Evolutionary conservation across 2,113 vertebrate species (phyloP), one percentile per base, ranked within the genome.

Genomic region (Pedetes capensis): DNA sequence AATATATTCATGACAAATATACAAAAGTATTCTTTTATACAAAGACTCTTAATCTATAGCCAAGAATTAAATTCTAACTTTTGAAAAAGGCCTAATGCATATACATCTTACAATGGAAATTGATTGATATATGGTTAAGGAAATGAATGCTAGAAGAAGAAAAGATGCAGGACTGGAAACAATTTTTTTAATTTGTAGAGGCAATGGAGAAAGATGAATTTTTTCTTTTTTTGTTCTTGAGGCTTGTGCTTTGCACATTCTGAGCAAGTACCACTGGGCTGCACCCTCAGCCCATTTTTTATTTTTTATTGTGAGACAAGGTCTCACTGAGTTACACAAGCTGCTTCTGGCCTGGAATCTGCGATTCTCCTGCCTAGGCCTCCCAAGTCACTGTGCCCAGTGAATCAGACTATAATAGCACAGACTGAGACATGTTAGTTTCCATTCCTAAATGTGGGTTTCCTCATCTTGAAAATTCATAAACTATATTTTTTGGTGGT

Each of bases 41-140:
- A 72, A 95, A 17, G 13, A 88, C 88, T 85, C n/a, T 55, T 72
- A 92, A 94, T 64, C 29, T 66, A 64, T 37, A 80, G 61, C 87
- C 11, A 84, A 69, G 80, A 55, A 68, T 72, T 89, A 78, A 95
- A 87, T 78, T 76, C 39, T 83, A 91, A 69, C 49, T 72, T 91
- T 82, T 59, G 51, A 71, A 91, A 87, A 88, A 87, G 25, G 72
- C 44, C 57, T 76, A 90, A 78, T 22, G 18, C 27, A 63, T 87
- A 59, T 12, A 37, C 29, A 64, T 57, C 23, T 51, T 72, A n/a
- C 3, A 84, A 53, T 80, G 84, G 39, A 72, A 51, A 71, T 74
- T 32, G 63, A 20, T 66, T 51, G 17, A 27, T 49, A n/a, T 23
- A 2, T 44, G 29, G 23, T 61, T 66, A 86, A 69, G 10, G 23